These are phyloP conservation scores for Macrophya alboannulata DNA, from an alignment of 2,888 invertebrate genomes.

Conservation along the genomic window DNA sequence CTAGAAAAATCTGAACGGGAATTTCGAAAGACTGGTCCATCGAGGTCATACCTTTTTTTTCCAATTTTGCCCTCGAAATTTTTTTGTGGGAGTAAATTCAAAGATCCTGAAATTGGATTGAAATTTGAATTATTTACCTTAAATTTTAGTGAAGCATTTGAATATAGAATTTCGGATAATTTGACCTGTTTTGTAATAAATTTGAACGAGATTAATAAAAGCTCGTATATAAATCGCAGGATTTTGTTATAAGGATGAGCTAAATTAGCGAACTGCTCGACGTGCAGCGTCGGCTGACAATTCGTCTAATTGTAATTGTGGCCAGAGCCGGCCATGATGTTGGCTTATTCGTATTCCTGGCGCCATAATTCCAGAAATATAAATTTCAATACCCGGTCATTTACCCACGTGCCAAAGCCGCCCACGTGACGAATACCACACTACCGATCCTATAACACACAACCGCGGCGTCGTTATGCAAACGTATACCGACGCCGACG, in stretches of 20 bases:
- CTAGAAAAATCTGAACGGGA: no score
- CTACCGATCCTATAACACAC: neutral
- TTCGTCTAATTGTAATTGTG: conserved; percentile 44
- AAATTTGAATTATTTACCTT: neutral
- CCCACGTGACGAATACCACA: conserved; percentile 38
- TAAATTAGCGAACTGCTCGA: neutral
- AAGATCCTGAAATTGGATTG: neutral
- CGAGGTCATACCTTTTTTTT: no score
- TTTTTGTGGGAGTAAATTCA: neutral
- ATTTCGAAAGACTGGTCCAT: no score
- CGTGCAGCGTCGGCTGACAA: conserved; percentile 4
- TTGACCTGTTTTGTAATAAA: neutral
- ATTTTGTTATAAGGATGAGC: neutral
- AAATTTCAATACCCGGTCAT: conserved; percentile 46
- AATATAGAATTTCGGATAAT: neutral
- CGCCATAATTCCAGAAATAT: conserved; percentile 48
- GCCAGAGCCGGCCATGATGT: conserved; percentile 7
- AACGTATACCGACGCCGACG: conserved; percentile 8
- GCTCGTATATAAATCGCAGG: neutral
- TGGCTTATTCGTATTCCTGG: conserved; percentile 32
- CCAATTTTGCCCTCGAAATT: neutral
- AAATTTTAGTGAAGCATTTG: neutral
- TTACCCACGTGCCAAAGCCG: conserved; percentile 32
- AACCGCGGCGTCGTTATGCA: conserved; percentile 32
- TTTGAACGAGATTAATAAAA: neutral